Evolutionary conservation across 2,113 vertebrate species (phyloP).

Genomic region (Misgurnus anguillicaudatus): DNA sequence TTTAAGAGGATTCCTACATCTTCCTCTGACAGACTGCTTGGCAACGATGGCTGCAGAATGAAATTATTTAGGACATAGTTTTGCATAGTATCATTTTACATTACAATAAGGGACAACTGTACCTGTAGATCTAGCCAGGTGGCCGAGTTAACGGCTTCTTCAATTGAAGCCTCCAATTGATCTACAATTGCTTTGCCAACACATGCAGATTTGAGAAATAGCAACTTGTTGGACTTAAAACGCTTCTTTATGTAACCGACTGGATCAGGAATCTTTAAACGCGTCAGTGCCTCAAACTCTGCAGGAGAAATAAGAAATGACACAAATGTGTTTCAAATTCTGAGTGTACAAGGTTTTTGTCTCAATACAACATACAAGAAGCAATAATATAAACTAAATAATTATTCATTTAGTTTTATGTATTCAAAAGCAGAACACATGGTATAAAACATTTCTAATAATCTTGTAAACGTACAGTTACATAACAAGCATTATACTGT

Average conservation of each 20-base stretch:
- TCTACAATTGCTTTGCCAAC: conserved; percentile 87
- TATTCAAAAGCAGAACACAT: too few species aligned
- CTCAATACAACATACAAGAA: too few species aligned
- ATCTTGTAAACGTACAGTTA: too few species aligned
- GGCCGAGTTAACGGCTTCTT: conserved; percentile 89
- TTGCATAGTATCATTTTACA: too few species aligned
- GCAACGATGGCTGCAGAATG: conserved; percentile 81
- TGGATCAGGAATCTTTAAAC: conserved; percentile 93
- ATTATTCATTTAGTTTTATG: too few species aligned
- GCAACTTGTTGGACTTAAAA: conserved; percentile 82
- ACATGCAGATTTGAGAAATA: conserved; percentile 86
- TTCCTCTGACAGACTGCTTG: conserved; percentile 87
- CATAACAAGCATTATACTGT: too few species aligned
- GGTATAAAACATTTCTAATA: too few species aligned
- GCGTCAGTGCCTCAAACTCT: conserved; percentile 91
- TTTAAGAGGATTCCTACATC: conserved; percentile 86
- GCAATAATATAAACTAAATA: too few species aligned
- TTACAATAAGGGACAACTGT: not conserved
- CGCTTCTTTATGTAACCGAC: conserved; percentile 88
- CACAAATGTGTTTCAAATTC: conserved; percentile 4
- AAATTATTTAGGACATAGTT: not conserved
- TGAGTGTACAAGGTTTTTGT: too few species aligned
- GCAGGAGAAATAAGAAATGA: conserved; percentile 39
- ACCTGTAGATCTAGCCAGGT: conserved; percentile 91
- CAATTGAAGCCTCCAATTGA: conserved; percentile 93